phyloP scores from a whole-genome alignment of 2,113 vertebrate genomes.

The Toxotes chatareus region DNA sequence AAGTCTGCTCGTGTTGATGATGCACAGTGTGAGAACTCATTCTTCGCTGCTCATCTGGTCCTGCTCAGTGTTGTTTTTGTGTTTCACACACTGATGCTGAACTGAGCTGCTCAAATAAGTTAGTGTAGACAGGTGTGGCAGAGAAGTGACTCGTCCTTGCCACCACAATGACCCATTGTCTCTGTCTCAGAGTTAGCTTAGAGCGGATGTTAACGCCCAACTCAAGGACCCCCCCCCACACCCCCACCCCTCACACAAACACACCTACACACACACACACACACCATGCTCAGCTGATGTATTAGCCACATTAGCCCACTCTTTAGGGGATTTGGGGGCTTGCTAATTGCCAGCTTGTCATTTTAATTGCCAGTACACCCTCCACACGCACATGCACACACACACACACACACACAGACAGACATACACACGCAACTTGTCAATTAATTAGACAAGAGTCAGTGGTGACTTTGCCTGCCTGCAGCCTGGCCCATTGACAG shows the following conservation, averaged over 20 bases:
- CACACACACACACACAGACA: conserved; percentile 38
- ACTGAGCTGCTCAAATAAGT: conserved; percentile 22
- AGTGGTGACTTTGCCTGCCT: conserved; percentile 34
- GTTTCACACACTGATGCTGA: neutral
- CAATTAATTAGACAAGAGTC: conserved; percentile 91
- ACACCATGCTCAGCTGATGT: conserved; percentile 83
- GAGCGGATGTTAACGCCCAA: conserved; percentile 82
- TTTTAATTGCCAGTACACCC: conserved; percentile 91
- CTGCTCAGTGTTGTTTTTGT: conserved; percentile 5
- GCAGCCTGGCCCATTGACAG: conserved; percentile 18
- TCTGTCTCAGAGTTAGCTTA: conserved; percentile 77
- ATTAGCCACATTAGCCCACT: conserved; percentile 89
- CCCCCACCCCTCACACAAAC: conserved; percentile 15
- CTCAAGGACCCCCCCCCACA: conserved; percentile 8
- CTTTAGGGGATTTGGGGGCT: conserved; percentile 91
- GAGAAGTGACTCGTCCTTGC: neutral
- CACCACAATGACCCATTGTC: conserved; percentile 42
- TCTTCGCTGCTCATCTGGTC: neutral
- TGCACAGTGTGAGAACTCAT: neutral
- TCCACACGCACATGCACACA: conserved; percentile 40
- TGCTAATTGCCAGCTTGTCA: conserved; percentile 97
- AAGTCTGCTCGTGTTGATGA: neutral
- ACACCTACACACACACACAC: neutral
- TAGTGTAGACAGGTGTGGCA: conserved; percentile 35
- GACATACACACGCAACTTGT: conserved; percentile 74